Percentiles rank a stretch among this genome's conserved stretches.
phyloP scores from a whole-genome alignment of 2,888 invertebrate genomes.

The Drosophila anomalata region DNA sequence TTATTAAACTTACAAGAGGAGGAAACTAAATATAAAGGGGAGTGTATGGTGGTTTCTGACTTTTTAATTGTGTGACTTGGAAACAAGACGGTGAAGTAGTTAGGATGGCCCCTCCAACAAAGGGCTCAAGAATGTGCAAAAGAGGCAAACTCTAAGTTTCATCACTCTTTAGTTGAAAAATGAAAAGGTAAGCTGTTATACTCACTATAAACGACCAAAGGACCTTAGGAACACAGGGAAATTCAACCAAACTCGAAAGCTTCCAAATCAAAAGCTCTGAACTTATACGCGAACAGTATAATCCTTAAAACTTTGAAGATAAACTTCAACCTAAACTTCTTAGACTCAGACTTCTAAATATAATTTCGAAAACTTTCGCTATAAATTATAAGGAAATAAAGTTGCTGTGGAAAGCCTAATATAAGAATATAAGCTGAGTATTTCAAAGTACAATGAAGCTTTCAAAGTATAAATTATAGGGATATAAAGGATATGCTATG shows the following conservation, averaged over 20 bases:
- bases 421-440: background rate
- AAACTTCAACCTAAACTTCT: background rate
- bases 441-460: conserved; percentile 6
- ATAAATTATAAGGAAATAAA: background rate
- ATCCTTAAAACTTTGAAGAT: background rate
- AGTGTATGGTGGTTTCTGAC: background rate
- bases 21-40: background rate
- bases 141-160: background rate
- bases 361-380: background rate
- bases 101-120: background rate
- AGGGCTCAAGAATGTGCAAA: background rate
- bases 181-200: conserved; percentile 8
- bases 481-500: background rate
- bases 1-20: conserved; percentile 27
- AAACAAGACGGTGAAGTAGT: conserved; percentile 14
- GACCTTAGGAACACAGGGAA: conserved; percentile 1
- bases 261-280: background rate
- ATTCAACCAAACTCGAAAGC: background rate
- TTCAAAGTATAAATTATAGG: background rate
- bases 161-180: background rate
- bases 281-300: background rate
- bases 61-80: conserved; percentile 6
- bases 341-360: background rate
- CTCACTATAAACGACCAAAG: background rate
- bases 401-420: background rate